phyloP scores from a whole-genome alignment of 2,888 invertebrate genomes.

The Nomada fabriciana region DNA sequence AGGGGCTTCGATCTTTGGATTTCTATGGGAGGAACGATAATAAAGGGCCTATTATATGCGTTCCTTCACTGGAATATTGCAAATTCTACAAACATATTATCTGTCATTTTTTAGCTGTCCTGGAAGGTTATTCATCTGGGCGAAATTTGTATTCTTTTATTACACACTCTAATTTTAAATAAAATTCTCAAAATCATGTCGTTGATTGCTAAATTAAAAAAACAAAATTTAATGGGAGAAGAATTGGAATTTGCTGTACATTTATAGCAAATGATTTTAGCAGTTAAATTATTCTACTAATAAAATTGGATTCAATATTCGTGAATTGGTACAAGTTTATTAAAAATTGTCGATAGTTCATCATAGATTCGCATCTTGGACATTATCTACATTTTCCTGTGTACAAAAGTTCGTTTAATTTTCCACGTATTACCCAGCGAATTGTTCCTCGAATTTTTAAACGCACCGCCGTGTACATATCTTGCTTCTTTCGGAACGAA shows the following conservation, averaged over 20 bases:
- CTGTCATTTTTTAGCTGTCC: not conserved
- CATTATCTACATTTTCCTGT: too few relatives aligned
- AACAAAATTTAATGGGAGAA: too few relatives aligned
- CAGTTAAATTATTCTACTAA: too few relatives aligned
- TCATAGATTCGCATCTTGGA: too few relatives aligned
- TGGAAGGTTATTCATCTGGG: too few relatives aligned
- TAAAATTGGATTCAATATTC: too few relatives aligned
- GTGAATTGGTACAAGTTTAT: too few relatives aligned
- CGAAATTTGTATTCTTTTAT: too few relatives aligned
- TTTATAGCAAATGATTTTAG: too few relatives aligned
- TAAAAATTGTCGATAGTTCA: too few relatives aligned
- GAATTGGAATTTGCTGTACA: too few relatives aligned
- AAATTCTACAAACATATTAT: not conserved
- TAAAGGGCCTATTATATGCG: not conserved
- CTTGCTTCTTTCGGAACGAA: not conserved
- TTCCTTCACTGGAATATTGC: not conserved
- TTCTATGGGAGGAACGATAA: not conserved
- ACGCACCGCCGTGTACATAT: not conserved
- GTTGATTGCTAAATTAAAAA: not conserved
- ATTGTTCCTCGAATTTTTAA: not conserved
- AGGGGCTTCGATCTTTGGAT: slow-evolving; percentile 17
- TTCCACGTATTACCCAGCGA: not conserved
- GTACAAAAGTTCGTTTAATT: not conserved
- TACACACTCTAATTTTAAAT: too few relatives aligned
- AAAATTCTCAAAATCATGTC: not conserved